A percentile compares a stretch with the other conserved stretches of the same genome.
phyloP scores from a whole-genome alignment of 1,140 invertebrate genomes.

The Arion vulgaris region DNA sequence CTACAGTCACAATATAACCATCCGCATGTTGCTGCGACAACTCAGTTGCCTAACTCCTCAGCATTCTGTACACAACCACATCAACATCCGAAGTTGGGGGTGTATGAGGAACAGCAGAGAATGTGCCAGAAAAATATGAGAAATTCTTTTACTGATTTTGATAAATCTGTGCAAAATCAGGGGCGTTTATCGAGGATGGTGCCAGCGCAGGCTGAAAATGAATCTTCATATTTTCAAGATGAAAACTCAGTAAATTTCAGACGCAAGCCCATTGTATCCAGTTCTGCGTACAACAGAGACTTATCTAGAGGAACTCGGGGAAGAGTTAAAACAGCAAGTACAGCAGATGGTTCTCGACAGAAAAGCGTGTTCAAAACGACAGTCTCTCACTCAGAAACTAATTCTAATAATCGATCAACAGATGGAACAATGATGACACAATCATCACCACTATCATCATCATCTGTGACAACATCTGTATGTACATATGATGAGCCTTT shows the following conservation, averaged over 20 bases:
- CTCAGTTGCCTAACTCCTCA: not conserved
- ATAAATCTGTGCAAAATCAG: not conserved
- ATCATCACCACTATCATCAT: not conserved
- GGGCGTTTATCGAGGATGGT: not conserved
- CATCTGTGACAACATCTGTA: not conserved
- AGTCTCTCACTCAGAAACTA: not conserved
- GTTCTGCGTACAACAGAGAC: not conserved
- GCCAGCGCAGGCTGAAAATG: not conserved
- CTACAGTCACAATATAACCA: not conserved
- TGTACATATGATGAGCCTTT: constrained; percentile 2
- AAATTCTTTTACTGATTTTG: not conserved
- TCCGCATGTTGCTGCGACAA: not conserved
- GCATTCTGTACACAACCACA: not conserved
- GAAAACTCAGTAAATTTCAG: not conserved
- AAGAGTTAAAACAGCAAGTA: not conserved
- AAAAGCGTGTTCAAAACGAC: not conserved
- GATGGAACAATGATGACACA: not conserved
- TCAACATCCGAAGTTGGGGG: not conserved
- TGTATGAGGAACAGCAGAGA: not conserved
- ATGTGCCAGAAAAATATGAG: not conserved
- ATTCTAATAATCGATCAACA: not conserved
- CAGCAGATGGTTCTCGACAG: not conserved
- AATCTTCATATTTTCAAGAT: not conserved
- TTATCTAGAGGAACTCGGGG: not conserved
- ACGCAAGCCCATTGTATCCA: not conserved